Evolutionary conservation across 2,888 invertebrate species (phyloP).

Genomic region (Ormyrus pomaceus): DNA sequence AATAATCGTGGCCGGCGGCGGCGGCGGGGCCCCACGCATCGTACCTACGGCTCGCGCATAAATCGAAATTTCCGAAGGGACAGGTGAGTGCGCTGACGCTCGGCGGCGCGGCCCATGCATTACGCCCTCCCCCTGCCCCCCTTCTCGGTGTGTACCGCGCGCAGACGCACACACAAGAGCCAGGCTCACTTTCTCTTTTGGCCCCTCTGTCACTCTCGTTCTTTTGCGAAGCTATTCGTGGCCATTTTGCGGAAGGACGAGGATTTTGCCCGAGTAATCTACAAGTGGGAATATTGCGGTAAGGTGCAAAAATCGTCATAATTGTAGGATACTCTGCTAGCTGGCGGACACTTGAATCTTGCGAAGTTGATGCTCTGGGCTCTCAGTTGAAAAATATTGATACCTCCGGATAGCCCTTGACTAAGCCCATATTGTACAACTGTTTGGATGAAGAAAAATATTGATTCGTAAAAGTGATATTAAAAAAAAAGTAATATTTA

Average conservation of each 20-base stretch:
- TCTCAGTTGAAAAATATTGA: too few relatives aligned
- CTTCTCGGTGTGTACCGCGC: not conserved
- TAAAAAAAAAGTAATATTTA: too few relatives aligned
- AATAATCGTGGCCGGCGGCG: conserved; percentile 36
- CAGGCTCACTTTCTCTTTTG: not conserved
- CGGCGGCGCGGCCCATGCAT: conserved; percentile 4
- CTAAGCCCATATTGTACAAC: too few relatives aligned
- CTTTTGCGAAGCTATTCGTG: not conserved
- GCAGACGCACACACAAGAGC: not conserved
- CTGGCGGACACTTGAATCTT: too few relatives aligned
- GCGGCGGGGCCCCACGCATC: conserved; percentile 50
- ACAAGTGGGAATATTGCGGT: too few relatives aligned
- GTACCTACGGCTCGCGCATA: conserved; percentile 63
- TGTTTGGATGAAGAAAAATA: too few relatives aligned
- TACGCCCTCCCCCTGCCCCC: not conserved
- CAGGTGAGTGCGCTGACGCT: conserved; percentile 57
- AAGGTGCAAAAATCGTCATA: too few relatives aligned
- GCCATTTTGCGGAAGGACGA: not conserved
- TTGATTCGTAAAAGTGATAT: too few relatives aligned
- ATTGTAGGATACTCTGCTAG: too few relatives aligned
- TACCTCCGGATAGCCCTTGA: too few relatives aligned
- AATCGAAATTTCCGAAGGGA: conserved; percentile 69
- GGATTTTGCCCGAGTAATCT: too few relatives aligned
- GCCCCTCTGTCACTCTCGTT: not conserved
- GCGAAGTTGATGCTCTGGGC: too few relatives aligned